Base-by-base conservation (phyloP, 1,140 invertebrate genomes). In the Ips nitidus region DNA sequence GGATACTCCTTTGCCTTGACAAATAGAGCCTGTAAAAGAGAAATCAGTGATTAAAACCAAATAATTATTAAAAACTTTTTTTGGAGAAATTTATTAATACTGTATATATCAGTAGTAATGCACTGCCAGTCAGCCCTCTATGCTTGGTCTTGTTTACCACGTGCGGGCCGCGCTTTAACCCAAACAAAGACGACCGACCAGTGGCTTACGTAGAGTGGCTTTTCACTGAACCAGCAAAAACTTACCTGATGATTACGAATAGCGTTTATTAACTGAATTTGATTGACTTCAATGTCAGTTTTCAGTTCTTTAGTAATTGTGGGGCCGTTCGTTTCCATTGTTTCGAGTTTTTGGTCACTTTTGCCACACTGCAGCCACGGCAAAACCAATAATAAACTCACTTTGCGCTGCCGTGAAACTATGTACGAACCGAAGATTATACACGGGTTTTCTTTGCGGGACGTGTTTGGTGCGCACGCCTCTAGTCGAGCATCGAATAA, bases 161-260 rank as follows among this genome's bases (percentile, higher is more conserved):
- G 22, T 22, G 22, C 22, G 0, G 22, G 22, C 22, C 22, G 22
- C 22, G 22, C 22, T 22, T 22, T 22, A 22, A 22, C 22, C 22
- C 41, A 41, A 59, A 59, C 4, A 8, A 55, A 62, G 6, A 62
- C 4, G 2, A 43, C 39, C 47, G n/a, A 22, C 22, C 22, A 22
- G 22, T 22, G 22, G 22, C 22, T 22, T 22, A 22, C 22, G 22
- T 22, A 22, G 22, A 22, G 22, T 22, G 22, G 22, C 22, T 22
- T 22, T 22, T 22, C 22, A 22, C 22, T 22, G 22, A 22, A 22
- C 22, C 22, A 22, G 22, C 22, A 22, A 70, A 75, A 71, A 81
- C 81, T 84, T 82, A 88, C 88, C 86, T 89, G 87, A 83, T 89
- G 88, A 81, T 86, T 81, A 75, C 83, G 81, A 78, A 89, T 88